Conservation (phyloP, 1,140 invertebrate genomes). For the Subanguina moxae region DNA sequence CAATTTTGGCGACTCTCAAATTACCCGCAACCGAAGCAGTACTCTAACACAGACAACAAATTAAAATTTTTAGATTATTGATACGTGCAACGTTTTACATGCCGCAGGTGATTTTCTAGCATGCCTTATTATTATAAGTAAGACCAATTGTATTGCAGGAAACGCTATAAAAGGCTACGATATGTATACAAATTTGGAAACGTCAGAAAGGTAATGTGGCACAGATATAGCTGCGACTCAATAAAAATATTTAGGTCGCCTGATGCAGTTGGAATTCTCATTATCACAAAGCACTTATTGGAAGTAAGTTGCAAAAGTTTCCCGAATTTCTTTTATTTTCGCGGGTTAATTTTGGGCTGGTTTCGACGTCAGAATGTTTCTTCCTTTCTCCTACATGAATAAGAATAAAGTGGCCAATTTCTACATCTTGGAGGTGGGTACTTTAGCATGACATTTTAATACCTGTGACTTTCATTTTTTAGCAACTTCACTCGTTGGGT, state of each 20-base stretch:
- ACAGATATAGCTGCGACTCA: not conserved
- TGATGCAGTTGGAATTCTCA: slow-evolving; percentile 11
- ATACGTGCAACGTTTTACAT: not conserved
- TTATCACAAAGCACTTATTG: slow-evolving; percentile 9
- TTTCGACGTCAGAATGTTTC: slow-evolving; percentile 12
- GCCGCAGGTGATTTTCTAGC: not conserved
- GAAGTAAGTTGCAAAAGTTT: not conserved
- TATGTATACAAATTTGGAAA: not conserved
- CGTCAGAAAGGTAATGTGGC: not conserved
- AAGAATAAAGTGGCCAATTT: slow-evolving; percentile 9
- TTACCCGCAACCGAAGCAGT: too few species aligned
- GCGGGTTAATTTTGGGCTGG: not conserved
- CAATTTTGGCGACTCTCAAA: too few species aligned
- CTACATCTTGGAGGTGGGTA: slow-evolving; percentile 13
- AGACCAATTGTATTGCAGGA: too few species aligned
- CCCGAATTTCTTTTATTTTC: too few species aligned
- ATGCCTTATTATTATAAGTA: too few species aligned
- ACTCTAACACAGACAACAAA: too few species aligned
- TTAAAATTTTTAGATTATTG: not conserved
- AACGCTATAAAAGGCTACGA: too few species aligned
- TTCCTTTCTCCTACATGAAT: slow-evolving; percentile 16
- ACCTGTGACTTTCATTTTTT: not conserved
- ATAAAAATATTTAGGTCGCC: not conserved
- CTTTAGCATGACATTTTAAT: not conserved
- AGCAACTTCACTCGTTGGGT: slow-evolving; percentile 11